Percentiles rank a stretch among this genome's conserved stretches.
Conservation (phyloP, 2,888 invertebrate genomes). For the Troilus luridus region DNA sequence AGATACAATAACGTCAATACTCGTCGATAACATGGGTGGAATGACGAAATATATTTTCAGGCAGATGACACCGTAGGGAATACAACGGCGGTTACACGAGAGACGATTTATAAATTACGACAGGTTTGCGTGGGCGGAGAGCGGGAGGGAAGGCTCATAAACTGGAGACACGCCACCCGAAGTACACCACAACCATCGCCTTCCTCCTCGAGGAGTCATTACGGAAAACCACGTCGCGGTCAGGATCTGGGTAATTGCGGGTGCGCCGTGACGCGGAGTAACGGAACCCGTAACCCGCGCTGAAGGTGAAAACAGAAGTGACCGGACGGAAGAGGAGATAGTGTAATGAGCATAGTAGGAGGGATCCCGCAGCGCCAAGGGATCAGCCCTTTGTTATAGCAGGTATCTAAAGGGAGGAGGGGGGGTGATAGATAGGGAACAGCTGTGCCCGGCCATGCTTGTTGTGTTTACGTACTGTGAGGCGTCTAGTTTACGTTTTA, state of each 20-base stretch:
- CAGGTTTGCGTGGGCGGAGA: not conserved
- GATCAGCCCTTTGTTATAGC: constrained; percentile 25
- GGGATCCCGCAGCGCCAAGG: not conserved
- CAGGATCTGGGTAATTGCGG: constrained; percentile 27
- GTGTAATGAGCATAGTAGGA: not conserved
- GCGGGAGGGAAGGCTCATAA: not conserved
- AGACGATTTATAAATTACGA: constrained; percentile 23
- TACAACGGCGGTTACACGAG: not conserved
- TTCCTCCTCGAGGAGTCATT: constrained; percentile 30
- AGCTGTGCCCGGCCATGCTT: not conserved
- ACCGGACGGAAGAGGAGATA: not conserved
- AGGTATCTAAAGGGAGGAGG: not conserved
- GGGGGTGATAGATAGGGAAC: constrained; percentile 41
- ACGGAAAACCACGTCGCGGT: constrained; percentile 42
- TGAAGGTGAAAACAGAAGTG: constrained; percentile 39
- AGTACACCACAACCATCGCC: constrained; percentile 22
- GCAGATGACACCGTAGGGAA: not conserved
- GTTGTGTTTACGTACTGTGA: not conserved
- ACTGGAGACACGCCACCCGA: constrained; percentile 10
- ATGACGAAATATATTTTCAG: not conserved
- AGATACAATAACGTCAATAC: no score
- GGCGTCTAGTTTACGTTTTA: constrained; percentile 13
- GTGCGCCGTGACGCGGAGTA: not conserved
- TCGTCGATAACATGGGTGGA: not conserved
- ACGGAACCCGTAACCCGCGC: constrained; percentile 1